These are phyloP conservation scores for Melanophora roralis DNA, from an alignment of 2,888 invertebrate genomes.

Conservation along the genomic window DNA sequence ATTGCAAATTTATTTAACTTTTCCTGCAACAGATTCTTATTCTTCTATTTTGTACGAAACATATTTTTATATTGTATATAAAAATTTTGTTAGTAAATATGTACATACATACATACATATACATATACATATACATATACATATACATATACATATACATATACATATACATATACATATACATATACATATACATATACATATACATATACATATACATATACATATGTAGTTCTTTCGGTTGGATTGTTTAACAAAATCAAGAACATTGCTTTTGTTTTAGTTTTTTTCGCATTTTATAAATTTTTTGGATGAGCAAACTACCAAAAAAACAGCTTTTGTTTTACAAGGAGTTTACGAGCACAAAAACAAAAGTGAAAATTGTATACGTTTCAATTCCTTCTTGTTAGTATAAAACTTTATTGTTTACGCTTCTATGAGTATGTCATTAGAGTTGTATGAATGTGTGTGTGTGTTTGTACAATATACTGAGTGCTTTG, in stretches of 20 bases:
- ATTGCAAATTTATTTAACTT: no score
- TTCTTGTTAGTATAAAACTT: constrained; percentile 10
- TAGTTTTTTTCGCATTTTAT: background rate
- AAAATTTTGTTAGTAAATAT: background rate
- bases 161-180: background rate
- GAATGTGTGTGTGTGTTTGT: background rate
- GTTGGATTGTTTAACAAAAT: constrained; percentile 36
- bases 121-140: background rate
- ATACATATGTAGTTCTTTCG: no score
- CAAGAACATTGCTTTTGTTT: background rate
- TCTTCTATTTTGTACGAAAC: background rate
- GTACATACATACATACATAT: background rate
- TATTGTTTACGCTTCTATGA: background rate
- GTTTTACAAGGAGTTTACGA: constrained; percentile 46
- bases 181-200: no score
- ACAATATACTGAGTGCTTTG: background rate
- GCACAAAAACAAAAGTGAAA: constrained; percentile 9
- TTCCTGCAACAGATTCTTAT: no score
- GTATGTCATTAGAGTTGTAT: background rate
- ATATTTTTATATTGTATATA: no score
- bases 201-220: no score
- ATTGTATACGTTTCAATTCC: constrained; percentile 34
- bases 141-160: no score
- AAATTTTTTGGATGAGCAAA: constrained; percentile 27
- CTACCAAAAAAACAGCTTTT: constrained; percentile 24